Conservation (phyloP, 2,888 invertebrate genomes). For the Callosobruchus maculatus region DNA sequence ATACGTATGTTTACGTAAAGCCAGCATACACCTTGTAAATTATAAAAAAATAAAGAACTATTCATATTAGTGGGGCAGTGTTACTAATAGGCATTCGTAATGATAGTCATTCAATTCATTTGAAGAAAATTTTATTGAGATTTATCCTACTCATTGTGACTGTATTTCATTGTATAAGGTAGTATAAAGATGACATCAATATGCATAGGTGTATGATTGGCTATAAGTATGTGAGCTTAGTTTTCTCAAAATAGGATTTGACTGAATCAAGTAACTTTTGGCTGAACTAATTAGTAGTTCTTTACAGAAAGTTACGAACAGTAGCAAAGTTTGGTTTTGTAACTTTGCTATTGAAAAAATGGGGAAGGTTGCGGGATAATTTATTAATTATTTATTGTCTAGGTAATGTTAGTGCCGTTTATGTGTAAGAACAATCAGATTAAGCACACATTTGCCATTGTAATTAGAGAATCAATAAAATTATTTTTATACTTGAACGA, state of each 20-base stretch:
- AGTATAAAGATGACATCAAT: too few relatives aligned
- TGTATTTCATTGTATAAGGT: too few relatives aligned
- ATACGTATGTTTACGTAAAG: not conserved
- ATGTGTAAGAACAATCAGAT: not conserved
- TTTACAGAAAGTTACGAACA: not conserved
- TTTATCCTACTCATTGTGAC: too few relatives aligned
- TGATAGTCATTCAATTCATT: too few relatives aligned
- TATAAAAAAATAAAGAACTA: too few relatives aligned
- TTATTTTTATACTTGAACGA: not conserved
- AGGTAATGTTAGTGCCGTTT: not conserved
- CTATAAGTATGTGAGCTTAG: not conserved
- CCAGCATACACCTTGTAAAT: too few relatives aligned
- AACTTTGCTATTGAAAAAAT: not conserved
- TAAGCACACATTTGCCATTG: not conserved
- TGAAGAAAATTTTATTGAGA: too few relatives aligned
- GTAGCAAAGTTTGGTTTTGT: not conserved
- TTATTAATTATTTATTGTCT: constrained; percentile 17
- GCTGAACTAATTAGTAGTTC: constrained; percentile 25
- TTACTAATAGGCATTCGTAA: too few relatives aligned
- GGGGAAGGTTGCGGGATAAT: constrained; percentile 27
- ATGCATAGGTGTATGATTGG: too few relatives aligned
- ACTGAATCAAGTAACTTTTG: constrained; percentile 6
- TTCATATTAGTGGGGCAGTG: too few relatives aligned
- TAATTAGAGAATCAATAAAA: not conserved
- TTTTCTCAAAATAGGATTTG: not conserved